phyloP scores from a whole-genome alignment of 2,113 vertebrate species.

The Taurulus bubalis region DNA sequence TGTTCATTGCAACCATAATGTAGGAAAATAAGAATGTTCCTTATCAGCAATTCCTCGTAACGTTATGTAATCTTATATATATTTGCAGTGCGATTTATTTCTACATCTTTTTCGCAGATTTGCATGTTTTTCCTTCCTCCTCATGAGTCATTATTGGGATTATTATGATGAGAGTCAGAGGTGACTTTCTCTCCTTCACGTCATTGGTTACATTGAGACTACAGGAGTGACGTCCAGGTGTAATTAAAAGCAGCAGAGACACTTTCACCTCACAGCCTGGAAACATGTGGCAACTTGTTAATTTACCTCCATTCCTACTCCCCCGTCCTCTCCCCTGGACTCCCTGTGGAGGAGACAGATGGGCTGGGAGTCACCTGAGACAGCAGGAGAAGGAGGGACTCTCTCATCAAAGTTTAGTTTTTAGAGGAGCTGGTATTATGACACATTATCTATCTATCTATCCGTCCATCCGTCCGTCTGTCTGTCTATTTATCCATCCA shows the following conservation, averaged over 20 bases:
- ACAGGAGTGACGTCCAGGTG: slow-evolving; percentile 46
- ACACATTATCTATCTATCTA: neutral
- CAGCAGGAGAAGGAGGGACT: slow-evolving; percentile 2
- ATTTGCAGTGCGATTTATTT: neutral
- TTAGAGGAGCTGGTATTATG: neutral
- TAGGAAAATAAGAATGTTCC: neutral
- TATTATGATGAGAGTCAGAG: neutral
- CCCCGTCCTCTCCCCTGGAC: neutral
- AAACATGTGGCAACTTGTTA: slow-evolving; percentile 81
- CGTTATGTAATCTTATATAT: too few species aligned
- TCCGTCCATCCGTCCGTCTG: neutral
- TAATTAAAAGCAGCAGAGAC: slow-evolving; percentile 69
- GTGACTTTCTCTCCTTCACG: neutral
- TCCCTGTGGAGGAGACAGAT: slow-evolving; percentile 66
- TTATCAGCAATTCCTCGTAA: neutral
- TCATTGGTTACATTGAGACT: neutral
- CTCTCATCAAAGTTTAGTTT: slow-evolving; percentile 14
- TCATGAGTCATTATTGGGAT: neutral
- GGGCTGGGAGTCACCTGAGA: slow-evolving; percentile 56
- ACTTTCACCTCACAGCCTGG: slow-evolving; percentile 62
- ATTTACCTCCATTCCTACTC: slow-evolving; percentile 45
- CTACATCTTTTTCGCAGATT: neutral
- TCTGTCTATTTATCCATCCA: neutral
- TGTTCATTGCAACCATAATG: neutral
- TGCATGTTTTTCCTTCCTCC: neutral